These are phyloP conservation scores for Rhincodon typus DNA, from an alignment of 2,797 vertebrate species.

Conservation along the genomic window DNA sequence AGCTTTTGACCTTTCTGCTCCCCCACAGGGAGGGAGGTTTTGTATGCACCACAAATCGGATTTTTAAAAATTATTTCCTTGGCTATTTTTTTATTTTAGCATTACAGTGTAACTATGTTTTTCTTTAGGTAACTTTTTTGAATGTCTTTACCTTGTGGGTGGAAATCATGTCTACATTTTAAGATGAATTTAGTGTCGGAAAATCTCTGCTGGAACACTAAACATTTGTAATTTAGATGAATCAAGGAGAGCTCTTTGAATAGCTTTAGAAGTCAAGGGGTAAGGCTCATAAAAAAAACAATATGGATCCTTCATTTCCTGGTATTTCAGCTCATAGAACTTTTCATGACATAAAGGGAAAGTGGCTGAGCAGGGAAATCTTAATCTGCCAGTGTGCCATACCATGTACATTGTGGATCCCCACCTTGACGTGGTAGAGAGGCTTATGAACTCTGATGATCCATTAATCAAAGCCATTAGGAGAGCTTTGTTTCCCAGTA, in stretches of 20 bases:
- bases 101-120: background rate
- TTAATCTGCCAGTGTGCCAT: background rate
- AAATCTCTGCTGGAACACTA: background rate
- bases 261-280: background rate
- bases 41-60: background rate
- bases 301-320: background rate
- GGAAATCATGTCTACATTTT: background rate
- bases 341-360: background rate
- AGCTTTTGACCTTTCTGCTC: conserved; percentile 40
- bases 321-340: background rate
- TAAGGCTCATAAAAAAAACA: background rate
- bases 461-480: background rate
- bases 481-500: background rate
- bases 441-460: background rate
- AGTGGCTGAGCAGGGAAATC: background rate
- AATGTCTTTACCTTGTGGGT: background rate
- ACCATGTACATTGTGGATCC: background rate
- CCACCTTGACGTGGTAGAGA: background rate
- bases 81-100: conserved; percentile 14
- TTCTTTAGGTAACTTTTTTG: background rate
- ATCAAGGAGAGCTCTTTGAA: background rate
- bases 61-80: conserved; percentile 19
- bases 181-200: background rate
- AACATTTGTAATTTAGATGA: background rate
- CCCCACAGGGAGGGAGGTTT: conserved; percentile 28